Evolutionary conservation across 2,888 invertebrate genomes (phyloP).

Genomic region (Pollenia amentaria): DNA sequence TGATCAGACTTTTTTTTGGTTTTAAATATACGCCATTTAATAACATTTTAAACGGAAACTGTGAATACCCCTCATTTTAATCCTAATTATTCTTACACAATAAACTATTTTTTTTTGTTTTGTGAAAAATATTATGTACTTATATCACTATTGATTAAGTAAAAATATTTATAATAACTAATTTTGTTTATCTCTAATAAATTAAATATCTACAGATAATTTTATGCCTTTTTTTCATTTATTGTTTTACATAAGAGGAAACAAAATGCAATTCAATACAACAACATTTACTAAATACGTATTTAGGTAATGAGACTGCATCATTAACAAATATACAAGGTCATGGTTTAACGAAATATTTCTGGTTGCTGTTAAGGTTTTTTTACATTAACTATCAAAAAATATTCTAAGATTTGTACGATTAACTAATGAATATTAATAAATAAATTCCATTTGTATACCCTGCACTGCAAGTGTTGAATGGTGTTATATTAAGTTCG

Average conservation of each 20-base stretch:
- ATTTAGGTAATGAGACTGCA: slow-evolving; percentile 1
- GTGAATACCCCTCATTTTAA: too few relatives aligned
- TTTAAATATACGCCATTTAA: too few relatives aligned
- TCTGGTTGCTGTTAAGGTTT: not conserved
- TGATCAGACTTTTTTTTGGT: too few relatives aligned
- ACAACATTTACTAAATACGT: not conserved
- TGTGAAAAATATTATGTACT: too few relatives aligned
- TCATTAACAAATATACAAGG: slow-evolving; percentile 45
- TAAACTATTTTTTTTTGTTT: too few relatives aligned
- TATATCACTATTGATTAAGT: slow-evolving; percentile 38
- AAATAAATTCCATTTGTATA: slow-evolving; percentile 17
- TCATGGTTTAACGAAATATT: slow-evolving; percentile 53
- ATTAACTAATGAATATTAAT: slow-evolving; percentile 32
- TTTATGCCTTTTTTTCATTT: slow-evolving; percentile 40
- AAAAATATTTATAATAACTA: slow-evolving; percentile 29
- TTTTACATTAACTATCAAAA: not conserved
- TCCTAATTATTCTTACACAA: too few relatives aligned
- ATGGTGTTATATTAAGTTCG: too few relatives aligned
- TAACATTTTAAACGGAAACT: too few relatives aligned
- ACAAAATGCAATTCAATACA: slow-evolving; percentile 17
- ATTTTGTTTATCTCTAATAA: slow-evolving; percentile 22
- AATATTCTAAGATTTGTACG: slow-evolving; percentile 12
- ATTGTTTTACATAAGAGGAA: slow-evolving; percentile 23
- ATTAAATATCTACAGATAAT: slow-evolving; percentile 28
- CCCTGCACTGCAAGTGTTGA: too few relatives aligned